Evolutionary conservation across 2,797 vertebrate species (phyloP).

Genomic region (Ptychadena robeensis): DNA sequence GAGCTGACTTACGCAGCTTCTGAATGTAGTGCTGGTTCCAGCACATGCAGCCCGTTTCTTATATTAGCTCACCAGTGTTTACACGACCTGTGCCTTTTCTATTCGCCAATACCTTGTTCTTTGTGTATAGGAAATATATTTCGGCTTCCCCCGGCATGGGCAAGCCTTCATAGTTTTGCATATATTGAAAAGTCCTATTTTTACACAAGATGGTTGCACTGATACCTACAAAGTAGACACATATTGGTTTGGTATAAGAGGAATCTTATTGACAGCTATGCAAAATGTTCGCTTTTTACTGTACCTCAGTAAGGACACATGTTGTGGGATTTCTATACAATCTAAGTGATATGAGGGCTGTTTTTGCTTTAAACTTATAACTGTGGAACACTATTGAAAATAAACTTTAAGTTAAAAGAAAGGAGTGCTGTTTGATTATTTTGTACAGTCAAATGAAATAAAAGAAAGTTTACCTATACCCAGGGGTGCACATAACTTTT

Average conservation of each 20-base stretch:
- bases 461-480: neutral
- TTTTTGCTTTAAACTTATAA: slow-evolving; percentile 39
- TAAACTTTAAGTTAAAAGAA: slow-evolving; percentile 41
- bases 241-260: slow-evolving; percentile 15
- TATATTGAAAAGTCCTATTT: slow-evolving; percentile 15
- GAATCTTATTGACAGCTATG: neutral
- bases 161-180: slow-evolving; percentile 27
- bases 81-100: slow-evolving; percentile 60
- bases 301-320: slow-evolving; percentile 1
- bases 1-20: neutral
- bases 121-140: slow-evolving; percentile 32
- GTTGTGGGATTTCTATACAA: neutral
- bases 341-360: slow-evolving; percentile 34
- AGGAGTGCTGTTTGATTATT: neutral
- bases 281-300: neutral
- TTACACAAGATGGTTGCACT: slow-evolving; percentile 41
- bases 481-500: too few species aligned
- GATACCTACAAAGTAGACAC: slow-evolving; percentile 15
- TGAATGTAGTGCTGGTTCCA: neutral
- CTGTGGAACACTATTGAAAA: slow-evolving; percentile 58
- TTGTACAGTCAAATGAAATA: neutral
- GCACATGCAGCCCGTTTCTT: neutral
- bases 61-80: slow-evolving; percentile 31
- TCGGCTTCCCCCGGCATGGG: slow-evolving; percentile 17
- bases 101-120: neutral